These are phyloP conservation scores for Vanessa atalanta DNA, from an alignment of 1,140 invertebrate species.

Conservation along the genomic window DNA sequence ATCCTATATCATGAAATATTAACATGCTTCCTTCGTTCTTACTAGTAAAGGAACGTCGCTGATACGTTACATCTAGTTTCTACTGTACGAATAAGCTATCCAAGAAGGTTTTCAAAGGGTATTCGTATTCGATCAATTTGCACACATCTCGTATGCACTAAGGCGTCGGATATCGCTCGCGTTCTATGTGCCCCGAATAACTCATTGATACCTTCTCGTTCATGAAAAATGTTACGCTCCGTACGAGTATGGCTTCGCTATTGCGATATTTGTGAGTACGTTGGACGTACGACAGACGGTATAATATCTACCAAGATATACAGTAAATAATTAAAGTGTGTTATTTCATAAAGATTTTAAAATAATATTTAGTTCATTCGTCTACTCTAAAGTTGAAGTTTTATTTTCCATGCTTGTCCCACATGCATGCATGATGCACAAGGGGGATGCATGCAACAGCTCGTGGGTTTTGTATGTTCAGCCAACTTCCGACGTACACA, in stretches of 20 bases:
- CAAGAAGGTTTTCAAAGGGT: conserved; percentile 46
- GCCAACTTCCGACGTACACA: no score
- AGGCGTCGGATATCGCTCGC: conserved; percentile 60
- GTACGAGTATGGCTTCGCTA: background rate
- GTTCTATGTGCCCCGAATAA: conserved; percentile 62
- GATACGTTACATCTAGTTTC: conserved; percentile 14
- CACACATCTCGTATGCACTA: conserved; percentile 67
- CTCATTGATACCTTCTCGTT: conserved; percentile 46
- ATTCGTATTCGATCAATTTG: conserved; percentile 72
- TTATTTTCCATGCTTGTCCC: no score
- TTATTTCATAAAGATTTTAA: no score
- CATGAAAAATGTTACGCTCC: conserved; percentile 9
- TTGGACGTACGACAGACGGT: background rate
- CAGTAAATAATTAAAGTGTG: no score
- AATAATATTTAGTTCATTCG: no score
- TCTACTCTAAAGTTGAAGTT: no score
- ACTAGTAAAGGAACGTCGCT: background rate
- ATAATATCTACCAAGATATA: background rate
- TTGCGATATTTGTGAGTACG: background rate
- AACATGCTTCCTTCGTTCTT: background rate
- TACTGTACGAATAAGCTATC: conserved; percentile 15
- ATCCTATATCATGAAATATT: background rate
- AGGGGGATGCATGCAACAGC: no score
- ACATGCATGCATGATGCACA: no score
- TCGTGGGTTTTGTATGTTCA: no score